These are phyloP conservation scores for Tachyglossus aculeatus DNA, from an alignment of 2,797 vertebrate species.

Conservation along the genomic window DNA sequence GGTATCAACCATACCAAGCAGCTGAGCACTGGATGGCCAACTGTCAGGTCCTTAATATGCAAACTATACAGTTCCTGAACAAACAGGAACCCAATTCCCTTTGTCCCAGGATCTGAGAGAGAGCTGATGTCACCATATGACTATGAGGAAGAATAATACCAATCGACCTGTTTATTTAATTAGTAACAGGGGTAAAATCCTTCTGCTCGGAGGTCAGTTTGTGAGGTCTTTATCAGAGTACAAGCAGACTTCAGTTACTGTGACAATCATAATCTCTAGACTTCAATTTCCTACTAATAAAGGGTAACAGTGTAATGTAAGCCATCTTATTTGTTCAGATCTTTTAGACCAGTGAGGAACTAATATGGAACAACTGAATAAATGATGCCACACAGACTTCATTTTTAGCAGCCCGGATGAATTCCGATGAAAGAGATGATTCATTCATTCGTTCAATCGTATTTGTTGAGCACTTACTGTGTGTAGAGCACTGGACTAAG, in stretches of 20 bases:
- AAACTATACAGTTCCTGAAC: conserved; percentile 32
- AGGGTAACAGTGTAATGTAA: conserved; percentile 74
- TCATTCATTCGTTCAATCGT: too few relatives aligned
- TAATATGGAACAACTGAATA: conserved; percentile 90
- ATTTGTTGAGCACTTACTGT: too few relatives aligned
- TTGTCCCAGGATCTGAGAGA: conserved; percentile 44
- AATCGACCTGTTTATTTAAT: conserved; percentile 72
- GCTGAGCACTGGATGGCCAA: conserved; percentile 15
- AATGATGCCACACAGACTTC: conserved; percentile 77
- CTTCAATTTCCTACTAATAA: conserved; percentile 82
- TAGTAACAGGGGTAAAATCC: conserved; percentile 68
- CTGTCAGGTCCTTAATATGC: conserved; percentile 37
- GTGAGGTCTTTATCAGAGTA: conserved; percentile 28
- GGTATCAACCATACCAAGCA: conserved; percentile 32
- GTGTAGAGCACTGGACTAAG: too few relatives aligned
- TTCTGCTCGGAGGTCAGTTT: conserved; percentile 65
- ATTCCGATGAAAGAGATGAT: conserved; percentile 66
- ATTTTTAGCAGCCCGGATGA: conserved; percentile 65
- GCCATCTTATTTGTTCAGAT: conserved; percentile 76
- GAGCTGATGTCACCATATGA: conserved; percentile 65
- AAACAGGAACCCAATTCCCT: conserved; percentile 54
- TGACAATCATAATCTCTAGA: conserved; percentile 77
- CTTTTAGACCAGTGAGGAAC: conserved; percentile 68
- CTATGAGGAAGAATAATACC: conserved; percentile 64
- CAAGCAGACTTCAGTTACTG: conserved; percentile 49